Evolutionary conservation across 2,113 vertebrate genomes (phyloP).

Genomic region (Zapornia atra): DNA sequence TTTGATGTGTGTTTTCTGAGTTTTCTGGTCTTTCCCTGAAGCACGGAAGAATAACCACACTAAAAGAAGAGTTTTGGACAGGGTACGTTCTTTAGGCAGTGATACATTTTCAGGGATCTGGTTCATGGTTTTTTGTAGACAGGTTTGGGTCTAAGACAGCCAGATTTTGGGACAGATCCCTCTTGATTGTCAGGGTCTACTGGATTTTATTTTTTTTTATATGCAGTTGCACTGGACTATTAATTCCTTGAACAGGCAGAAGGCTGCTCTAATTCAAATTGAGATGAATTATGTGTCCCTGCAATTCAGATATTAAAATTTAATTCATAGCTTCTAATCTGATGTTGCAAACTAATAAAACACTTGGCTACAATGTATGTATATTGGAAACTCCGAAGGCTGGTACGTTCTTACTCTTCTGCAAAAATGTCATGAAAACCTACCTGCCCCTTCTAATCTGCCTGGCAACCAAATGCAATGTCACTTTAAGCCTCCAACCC

Average conservation of each 20-base stretch:
- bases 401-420: neutral
- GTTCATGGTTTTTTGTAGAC: neutral
- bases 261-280: neutral
- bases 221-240: neutral
- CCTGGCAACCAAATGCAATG: neutral
- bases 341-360: neutral
- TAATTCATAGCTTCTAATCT: neutral
- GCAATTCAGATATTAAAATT: neutral
- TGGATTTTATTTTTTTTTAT: neutral
- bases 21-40: slow-evolving; percentile 12
- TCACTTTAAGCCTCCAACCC: neutral
- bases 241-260: neutral
- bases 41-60: neutral
- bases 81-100: neutral
- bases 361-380: neutral
- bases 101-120: neutral
- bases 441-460: neutral
- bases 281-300: neutral
- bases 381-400: neutral
- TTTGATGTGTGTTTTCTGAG: neutral
- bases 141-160: neutral
- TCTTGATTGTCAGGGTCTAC: neutral
- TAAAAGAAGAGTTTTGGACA: neutral
- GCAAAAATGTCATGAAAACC: neutral
- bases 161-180: neutral